Evolutionary conservation across 2,113 vertebrate genomes (phyloP).

Genomic region (Emydura subglobosa): DNA sequence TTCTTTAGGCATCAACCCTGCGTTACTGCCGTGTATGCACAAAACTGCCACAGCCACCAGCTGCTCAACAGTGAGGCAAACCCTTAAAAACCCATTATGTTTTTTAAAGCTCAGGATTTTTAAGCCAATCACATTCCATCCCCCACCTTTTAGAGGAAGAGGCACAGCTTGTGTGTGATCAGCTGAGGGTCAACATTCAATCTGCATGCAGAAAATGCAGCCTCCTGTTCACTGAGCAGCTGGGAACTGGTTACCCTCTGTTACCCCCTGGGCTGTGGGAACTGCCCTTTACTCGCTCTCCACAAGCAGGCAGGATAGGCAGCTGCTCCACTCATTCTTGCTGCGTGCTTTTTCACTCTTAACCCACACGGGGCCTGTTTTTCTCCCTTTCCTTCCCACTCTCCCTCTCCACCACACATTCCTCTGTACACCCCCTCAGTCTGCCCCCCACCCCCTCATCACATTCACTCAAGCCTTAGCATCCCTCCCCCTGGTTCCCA

Average conservation of each 20-base stretch:
- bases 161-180: too few relatives aligned
- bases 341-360: background rate
- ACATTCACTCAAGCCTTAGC: too few relatives aligned
- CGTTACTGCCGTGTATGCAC: background rate
- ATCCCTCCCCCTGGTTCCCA: background rate
- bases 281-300: background rate
- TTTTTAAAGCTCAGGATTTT: background rate
- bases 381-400: background rate
- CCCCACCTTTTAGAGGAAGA: background rate
- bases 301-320: fast-evolving
- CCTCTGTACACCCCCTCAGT: background rate
- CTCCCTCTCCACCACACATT: too few relatives aligned
- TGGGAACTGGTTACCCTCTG: background rate
- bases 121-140: background rate
- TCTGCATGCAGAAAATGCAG: background rate
- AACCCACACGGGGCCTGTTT: background rate
- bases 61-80: background rate
- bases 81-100: too few relatives aligned
- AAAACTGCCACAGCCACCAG: background rate
- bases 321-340: background rate
- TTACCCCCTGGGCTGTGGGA: background rate
- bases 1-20: too few relatives aligned
- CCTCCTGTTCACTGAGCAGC: background rate
- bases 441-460: too few relatives aligned
- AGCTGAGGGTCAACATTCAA: background rate